Percentiles rank a stretch among this genome's conserved stretches.
These are phyloP conservation scores for Platyrinchus mystaceus DNA, from an alignment of 2,797 vertebrate species.

Conservation along the genomic window DNA sequence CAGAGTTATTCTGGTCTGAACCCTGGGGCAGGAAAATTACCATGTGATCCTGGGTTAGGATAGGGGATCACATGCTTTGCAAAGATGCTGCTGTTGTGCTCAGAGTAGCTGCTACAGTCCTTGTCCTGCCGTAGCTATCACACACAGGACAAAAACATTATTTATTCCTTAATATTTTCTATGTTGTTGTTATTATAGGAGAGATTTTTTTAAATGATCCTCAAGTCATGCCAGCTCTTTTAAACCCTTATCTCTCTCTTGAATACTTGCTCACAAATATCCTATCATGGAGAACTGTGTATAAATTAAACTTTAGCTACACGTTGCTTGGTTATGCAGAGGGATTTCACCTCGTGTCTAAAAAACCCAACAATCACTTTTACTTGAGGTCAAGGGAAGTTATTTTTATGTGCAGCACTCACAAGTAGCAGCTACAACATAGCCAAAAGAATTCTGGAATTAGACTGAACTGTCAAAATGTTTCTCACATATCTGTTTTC, in stretches of 20 bases:
- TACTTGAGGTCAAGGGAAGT: not conserved
- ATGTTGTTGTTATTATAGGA: not conserved
- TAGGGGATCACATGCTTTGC: fast-evolving
- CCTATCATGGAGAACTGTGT: not conserved
- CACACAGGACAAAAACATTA: not conserved
- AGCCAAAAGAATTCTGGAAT: slow-evolving; percentile 18
- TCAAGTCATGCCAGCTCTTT: not conserved
- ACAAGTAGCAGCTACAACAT: not conserved
- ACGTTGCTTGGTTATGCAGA: not conserved
- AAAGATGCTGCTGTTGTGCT: not conserved
- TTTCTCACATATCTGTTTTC: slow-evolving; percentile 55
- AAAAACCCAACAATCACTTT: not conserved
- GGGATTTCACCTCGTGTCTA: not conserved
- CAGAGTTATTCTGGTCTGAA: not conserved
- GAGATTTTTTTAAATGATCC: not conserved
- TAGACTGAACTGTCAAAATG: slow-evolving; percentile 19
- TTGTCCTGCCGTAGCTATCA: not conserved
- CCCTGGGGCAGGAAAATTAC: not conserved
- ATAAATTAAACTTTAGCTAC: not conserved
- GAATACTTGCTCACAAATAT: not conserved
- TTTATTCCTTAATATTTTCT: not conserved
- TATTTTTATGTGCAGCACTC: not conserved
- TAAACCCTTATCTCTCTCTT: not conserved
- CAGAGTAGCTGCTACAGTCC: not conserved
- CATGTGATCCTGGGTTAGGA: not conserved